These are phyloP conservation scores for Mustela nigripes DNA, from an alignment of 2,113 vertebrate species.

Conservation along the genomic window DNA sequence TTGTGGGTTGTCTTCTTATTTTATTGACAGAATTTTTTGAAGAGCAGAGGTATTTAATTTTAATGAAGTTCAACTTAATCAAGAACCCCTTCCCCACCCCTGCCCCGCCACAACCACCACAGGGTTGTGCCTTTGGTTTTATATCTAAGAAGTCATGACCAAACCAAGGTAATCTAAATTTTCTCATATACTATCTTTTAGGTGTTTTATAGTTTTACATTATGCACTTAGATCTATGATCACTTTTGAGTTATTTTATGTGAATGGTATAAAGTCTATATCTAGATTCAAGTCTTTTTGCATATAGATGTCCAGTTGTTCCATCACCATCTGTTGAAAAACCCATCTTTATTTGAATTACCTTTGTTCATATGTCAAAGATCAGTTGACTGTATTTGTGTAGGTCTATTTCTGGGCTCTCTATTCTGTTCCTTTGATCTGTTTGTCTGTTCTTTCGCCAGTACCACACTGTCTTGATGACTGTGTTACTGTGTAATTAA, in stretches of 20 bases:
- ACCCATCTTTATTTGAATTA: background rate
- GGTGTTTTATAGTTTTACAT: background rate
- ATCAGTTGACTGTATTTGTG: background rate
- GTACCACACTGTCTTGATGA: conserved; percentile 28
- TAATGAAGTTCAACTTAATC: background rate
- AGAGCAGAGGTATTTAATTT: conserved; percentile 22
- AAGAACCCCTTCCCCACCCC: background rate
- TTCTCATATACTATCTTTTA: background rate
- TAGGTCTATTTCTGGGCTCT: conserved; percentile 20
- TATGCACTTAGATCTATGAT: background rate
- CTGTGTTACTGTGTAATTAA: conserved; percentile 21
- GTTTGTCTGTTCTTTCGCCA: conserved; percentile 47
- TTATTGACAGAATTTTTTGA: conserved; percentile 15
- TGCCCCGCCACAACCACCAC: accelerated
- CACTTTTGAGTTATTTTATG: conserved; percentile 3
- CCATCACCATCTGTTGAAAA: background rate
- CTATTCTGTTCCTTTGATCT: conserved; percentile 47
- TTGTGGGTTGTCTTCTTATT: background rate
- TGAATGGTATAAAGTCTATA: background rate
- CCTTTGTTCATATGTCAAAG: conserved; percentile 59
- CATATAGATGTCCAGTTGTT: background rate
- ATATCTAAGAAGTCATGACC: background rate
- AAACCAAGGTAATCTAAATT: conserved; percentile 21
- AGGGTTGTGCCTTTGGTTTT: background rate
- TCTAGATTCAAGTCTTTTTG: conserved; percentile 52